Conservation (phyloP, 2,888 invertebrate species). For the Nudaria mundana region DNA sequence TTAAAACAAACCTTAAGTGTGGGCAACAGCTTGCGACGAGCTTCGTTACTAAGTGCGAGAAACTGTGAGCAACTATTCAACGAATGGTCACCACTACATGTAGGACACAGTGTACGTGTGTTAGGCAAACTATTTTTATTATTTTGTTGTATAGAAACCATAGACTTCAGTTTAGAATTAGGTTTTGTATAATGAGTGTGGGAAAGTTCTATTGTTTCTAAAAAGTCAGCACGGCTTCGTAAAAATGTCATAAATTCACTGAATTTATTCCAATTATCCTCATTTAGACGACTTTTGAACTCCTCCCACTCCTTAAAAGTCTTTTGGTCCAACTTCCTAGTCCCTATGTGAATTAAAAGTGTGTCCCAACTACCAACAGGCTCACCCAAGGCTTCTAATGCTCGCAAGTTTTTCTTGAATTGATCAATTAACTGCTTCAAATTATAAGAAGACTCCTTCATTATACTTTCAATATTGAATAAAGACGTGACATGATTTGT, state of each 20-base stretch:
- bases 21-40: neutral
- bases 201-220: slow-evolving; percentile 1
- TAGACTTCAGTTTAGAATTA: too few species aligned
- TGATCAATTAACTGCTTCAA: slow-evolving; percentile 21
- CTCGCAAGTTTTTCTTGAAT: slow-evolving; percentile 26
- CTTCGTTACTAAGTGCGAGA: neutral
- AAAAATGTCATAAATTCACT: slow-evolving; percentile 16
- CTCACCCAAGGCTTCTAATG: slow-evolving; percentile 23
- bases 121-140: too few species aligned
- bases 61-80: too few species aligned
- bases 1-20: neutral
- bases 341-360: slow-evolving; percentile 27
- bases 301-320: slow-evolving; percentile 31
- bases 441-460: slow-evolving; percentile 18
- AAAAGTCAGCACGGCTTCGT: neutral
- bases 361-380: slow-evolving; percentile 27
- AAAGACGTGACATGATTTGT: slow-evolving; percentile 26
- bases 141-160: too few species aligned
- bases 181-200: too few species aligned
- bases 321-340: slow-evolving; percentile 25
- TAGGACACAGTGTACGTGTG: too few species aligned
- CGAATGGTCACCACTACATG: too few species aligned
- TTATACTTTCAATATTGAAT: slow-evolving; percentile 20
- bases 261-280: slow-evolving; percentile 8
- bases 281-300: slow-evolving; percentile 14